phyloP scores from a whole-genome alignment of 2,113 vertebrate species.

The Eretmodus cyanostictus region DNA sequence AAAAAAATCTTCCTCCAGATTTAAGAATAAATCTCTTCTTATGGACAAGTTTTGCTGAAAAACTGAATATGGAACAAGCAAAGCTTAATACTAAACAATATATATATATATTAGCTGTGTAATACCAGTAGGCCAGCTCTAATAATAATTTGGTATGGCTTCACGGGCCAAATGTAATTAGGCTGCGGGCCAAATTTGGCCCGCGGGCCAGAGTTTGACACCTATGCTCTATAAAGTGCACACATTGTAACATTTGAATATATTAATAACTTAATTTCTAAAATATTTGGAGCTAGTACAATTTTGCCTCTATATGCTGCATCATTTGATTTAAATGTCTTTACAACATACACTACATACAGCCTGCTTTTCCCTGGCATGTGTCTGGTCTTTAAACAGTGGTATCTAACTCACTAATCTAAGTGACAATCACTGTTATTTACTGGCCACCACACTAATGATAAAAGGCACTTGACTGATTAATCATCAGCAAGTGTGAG shows the following conservation, averaged over 20 bases:
- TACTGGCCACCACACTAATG: neutral
- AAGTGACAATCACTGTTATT: neutral
- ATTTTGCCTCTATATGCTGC: neutral
- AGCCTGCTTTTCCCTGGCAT: neutral
- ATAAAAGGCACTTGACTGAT: neutral
- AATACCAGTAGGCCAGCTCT: no score
- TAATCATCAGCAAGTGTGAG: neutral
- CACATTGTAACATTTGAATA: neutral
- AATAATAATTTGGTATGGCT: no score
- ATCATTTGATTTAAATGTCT: neutral
- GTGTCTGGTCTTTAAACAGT: neutral
- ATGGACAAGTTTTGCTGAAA: no score
- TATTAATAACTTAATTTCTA: neutral
- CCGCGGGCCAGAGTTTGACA: no score
- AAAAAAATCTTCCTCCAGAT: no score
- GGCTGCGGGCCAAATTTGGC: no score
- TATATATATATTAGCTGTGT: no score
- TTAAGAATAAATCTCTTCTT: no score
- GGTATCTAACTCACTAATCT: neutral
- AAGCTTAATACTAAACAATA: no score
- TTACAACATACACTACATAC: neutral
- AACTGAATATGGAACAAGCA: no score
- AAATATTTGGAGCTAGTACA: neutral
- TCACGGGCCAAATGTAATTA: no score
- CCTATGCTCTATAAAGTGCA: neutral